A percentile compares a stretch with the other conserved stretches of the same genome.
Evolutionary conservation across 2,113 vertebrate species (phyloP).

Genomic region (Ploceus nigricollis): DNA sequence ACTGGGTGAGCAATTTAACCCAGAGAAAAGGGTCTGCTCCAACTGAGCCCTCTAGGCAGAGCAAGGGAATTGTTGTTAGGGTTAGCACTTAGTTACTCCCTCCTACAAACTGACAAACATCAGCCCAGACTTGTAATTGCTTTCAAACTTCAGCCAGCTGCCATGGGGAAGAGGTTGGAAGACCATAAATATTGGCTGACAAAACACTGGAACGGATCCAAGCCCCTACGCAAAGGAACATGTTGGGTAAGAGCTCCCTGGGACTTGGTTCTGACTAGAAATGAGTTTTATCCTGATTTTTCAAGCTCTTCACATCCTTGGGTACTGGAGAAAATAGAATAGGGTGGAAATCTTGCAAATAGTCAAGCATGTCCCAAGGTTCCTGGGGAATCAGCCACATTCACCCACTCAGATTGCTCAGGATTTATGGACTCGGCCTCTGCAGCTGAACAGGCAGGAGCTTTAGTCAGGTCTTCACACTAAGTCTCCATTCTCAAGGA

Average conservation of each 20-base stretch:
- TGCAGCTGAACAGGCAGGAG: background rate
- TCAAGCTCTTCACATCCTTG: background rate
- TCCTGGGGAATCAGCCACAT: background rate
- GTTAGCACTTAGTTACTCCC: conserved; percentile 28
- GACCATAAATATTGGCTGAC: conserved; percentile 31
- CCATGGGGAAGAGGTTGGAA: conserved; percentile 6
- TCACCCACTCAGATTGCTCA: background rate
- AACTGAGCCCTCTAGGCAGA: background rate
- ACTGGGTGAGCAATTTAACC: background rate
- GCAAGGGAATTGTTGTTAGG: background rate
- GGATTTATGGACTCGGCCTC: background rate
- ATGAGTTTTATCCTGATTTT: background rate
- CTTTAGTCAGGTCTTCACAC: background rate
- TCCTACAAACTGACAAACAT: conserved; percentile 21
- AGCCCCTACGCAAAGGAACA: conserved; percentile 12
- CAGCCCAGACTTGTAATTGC: conserved; percentile 34
- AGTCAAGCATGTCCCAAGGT: background rate
- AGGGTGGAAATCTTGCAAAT: background rate
- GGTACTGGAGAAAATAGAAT: background rate
- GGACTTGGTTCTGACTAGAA: background rate
- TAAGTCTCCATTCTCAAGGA: background rate
- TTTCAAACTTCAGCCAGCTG: conserved; percentile 24
- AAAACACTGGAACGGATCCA: background rate
- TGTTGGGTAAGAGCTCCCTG: conserved; percentile 16
- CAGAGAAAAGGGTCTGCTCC: conserved; percentile 4